phyloP scores from a whole-genome alignment of 2,888 invertebrate species.

The Drosophila tanythrix region DNA sequence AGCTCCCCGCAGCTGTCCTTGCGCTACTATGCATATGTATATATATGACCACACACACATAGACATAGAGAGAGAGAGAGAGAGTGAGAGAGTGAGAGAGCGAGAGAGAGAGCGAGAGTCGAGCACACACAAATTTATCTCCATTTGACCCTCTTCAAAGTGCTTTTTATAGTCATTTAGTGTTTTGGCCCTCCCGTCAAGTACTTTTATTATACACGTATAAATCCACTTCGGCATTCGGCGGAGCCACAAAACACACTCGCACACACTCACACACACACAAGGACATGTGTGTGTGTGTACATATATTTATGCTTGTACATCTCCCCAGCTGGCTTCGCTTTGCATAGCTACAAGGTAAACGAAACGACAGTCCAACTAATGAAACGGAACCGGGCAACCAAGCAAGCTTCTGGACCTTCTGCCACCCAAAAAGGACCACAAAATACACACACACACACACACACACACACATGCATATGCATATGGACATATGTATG shows the following conservation, averaged over 20 bases:
- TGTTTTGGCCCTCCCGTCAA: constrained; percentile 82
- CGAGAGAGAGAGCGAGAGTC: constrained; percentile 14
- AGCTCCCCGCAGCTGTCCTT: constrained; percentile 9
- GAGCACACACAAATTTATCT: constrained; percentile 84
- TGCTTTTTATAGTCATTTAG: constrained; percentile 84
- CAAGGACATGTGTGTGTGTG: background rate
- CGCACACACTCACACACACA: constrained; percentile 19
- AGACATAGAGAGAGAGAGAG: background rate
- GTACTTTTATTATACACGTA: constrained; percentile 82
- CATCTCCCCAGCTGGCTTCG: background rate
- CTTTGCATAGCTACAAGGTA: constrained; percentile 59
- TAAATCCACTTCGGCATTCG: constrained; percentile 82
- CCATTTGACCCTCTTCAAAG: constrained; percentile 86
- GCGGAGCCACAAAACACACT: constrained; percentile 56
- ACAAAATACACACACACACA: constrained; percentile 47
- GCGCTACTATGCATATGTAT: constrained; percentile 21
- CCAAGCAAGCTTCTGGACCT: constrained; percentile 61
- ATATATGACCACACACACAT: constrained; percentile 47
- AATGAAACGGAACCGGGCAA: constrained; percentile 75
- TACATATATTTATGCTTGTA: constrained; percentile 16
- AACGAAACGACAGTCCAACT: constrained; percentile 69
- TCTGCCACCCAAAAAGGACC: constrained; percentile 68
- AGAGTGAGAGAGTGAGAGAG: constrained; percentile 7
- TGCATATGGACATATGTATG: constrained; percentile 16
- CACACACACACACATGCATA: constrained; percentile 31